These are phyloP conservation scores for Phengaris alcon DNA, from an alignment of 2,888 invertebrate genomes.

Conservation along the genomic window DNA sequence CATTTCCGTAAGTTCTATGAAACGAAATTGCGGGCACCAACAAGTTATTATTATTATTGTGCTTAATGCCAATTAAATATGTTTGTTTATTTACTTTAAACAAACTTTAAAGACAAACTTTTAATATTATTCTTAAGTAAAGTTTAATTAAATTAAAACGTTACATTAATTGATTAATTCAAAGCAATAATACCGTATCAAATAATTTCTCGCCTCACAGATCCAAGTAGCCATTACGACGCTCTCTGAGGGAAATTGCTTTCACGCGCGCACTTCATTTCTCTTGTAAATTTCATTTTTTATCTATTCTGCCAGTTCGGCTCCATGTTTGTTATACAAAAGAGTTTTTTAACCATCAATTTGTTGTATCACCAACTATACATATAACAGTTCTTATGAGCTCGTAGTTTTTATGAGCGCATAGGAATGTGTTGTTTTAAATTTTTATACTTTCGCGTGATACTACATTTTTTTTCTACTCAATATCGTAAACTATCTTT, in stretches of 20 bases:
- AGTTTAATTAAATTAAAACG: no score
- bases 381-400: not conserved
- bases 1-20: no score
- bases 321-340: slow-evolving; percentile 28
- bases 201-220: slow-evolving; percentile 22
- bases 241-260: slow-evolving; percentile 61
- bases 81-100: no score
- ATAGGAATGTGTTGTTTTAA: no score
- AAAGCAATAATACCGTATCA: slow-evolving; percentile 38
- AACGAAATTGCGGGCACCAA: no score
- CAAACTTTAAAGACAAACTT: no score
- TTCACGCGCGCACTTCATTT: slow-evolving; percentile 56
- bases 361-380: slow-evolving; percentile 17
- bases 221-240: slow-evolving; percentile 53
- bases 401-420: no score
- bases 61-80: no score
- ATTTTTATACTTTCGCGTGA: not conserved
- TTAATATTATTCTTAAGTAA: no score
- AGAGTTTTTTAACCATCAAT: slow-evolving; percentile 9
- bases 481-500: no score
- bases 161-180: not conserved
- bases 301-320: slow-evolving; percentile 44
- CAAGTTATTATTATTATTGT: no score
- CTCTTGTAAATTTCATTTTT: slow-evolving; percentile 64
- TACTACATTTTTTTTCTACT: no score